Evolutionary conservation across 2,888 invertebrate species (phyloP), one percentile per base, ranked within the genome.

Genomic region (Hirtodrosophila alboralis): DNA sequence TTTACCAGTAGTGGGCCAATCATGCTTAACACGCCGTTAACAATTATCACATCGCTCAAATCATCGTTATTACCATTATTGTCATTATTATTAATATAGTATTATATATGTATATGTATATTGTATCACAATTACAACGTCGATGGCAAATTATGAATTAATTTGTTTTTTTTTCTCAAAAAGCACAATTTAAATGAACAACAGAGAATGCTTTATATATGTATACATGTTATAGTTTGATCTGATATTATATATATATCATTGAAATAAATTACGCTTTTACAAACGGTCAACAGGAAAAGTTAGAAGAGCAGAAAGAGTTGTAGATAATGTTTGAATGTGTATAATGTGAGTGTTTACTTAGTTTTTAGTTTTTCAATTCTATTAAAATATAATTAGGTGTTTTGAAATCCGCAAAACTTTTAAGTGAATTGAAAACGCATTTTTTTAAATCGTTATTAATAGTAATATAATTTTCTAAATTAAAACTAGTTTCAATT

Each of bases 1-100:
- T 84, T 88, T 89, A 89, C 89, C 89, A 89, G 89, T 89, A 89
- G 90, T 89, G 89, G 89, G 90, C 90, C 89, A 89, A 89, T 89
- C 90, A 90, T 89, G 90, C 89, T 89, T 71, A 75, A 81, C 77
- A 88, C 81, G 89, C 84, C 87, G 75, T 78, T 83, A 65, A 84
- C 79, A 81, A 62, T 69, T 68, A 84, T 81, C 84, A 86, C 80
- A 84, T 79, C 80, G 84, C 74, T 81, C 76, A 88, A 76, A 86
- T 70, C 64, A 84, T 67, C 72, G 71, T 69, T 60, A 77, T 76
- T 49, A 59, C 57, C 45, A 69, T 57, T 37, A 62, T 49, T 31
- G 31, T 31, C 12, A 21, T 38, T 12, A 18, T 36, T 60, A 57
- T 51, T 23, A 2, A 23, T 23, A 36, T 23, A n/a, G 31, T 59